phyloP scores from a whole-genome alignment of 1,140 invertebrate species.

The Ptiloglossa arizonensis region DNA sequence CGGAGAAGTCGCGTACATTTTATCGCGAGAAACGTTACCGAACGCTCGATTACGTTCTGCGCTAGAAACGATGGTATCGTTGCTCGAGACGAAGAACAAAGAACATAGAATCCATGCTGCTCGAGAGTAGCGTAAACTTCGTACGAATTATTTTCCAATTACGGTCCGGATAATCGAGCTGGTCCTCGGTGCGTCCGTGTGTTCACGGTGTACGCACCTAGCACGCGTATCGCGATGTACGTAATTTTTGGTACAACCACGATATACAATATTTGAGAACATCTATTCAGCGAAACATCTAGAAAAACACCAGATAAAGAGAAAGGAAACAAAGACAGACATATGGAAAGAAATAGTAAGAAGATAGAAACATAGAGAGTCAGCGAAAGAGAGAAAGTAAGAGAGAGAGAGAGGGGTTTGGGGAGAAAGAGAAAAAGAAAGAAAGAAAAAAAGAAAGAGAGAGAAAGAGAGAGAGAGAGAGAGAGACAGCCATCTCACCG shows the following conservation, averaged over 20 bases:
- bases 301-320: conserved; percentile 55
- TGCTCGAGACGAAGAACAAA: too few relatives aligned
- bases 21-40: too few relatives aligned
- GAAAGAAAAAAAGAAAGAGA: conserved; percentile 31
- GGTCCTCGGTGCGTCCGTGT: conserved; percentile 6
- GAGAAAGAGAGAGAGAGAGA: conserved; percentile 47
- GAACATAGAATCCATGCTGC: neutral
- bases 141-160: neutral
- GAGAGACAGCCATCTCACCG: conserved; percentile 75
- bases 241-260: neutral
- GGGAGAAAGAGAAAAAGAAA: conserved; percentile 16
- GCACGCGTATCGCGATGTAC: conserved; percentile 13
- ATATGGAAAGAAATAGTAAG: conserved; percentile 21
- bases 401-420: conserved; percentile 26
- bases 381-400: conserved; percentile 15
- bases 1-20: too few relatives aligned
- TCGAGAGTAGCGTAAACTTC: neutral
- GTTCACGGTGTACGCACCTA: conserved; percentile 30
- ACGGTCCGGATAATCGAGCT: conserved; percentile 20
- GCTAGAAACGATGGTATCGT: too few relatives aligned
- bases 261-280: conserved; percentile 57
- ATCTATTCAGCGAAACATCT: conserved; percentile 71
- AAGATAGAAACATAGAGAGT: conserved; percentile 16
- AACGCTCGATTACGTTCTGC: too few relatives aligned
- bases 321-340: conserved; percentile 20